Base-by-base conservation (phyloP, 2,888 invertebrate genomes). In the Apamea monoglypha region DNA sequence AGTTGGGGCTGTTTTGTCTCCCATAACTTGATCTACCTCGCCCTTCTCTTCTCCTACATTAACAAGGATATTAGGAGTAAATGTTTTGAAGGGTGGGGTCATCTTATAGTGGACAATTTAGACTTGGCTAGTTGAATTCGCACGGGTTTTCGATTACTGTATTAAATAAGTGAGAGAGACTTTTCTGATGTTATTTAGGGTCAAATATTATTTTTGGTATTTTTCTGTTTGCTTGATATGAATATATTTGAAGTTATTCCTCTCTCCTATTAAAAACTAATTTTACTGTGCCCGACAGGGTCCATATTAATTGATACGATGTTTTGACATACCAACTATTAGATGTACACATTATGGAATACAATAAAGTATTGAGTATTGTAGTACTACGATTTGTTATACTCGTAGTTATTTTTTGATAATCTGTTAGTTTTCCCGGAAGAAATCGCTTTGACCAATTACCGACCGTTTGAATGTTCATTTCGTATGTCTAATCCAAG, bases 91-190 rank as follows among this genome's bases (percentile, higher is more conserved):
- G 18, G 32, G 56, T 83, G 32, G 81, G 90, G 12, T 91, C 90
- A 80, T 63, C 25, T 56, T 89, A 85, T 61, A 84, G 0, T 92
- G 89, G 92, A 53, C 66, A 68, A 76, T 47, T 74, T 82, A 44
- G 32, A 70, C 73, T 75, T 77, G 78, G 82, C 85, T 83, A 84
- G 84, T 88, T 83, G 83, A 88, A 85, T 94, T 96, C 96, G 93
- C 96, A 96, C 96, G 96, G 90, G 92, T 96, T 91, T 85, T 80
- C 82, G 91, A 93, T 93, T 90, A 90, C 82, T 86, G 86, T 90
- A 92, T 92, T 91, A 92, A 91, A 89, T 87, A 91, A 91, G 89
- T 90, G 91, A 92, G 87, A 91, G 90, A 87, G 92, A 92, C 88
- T 89, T 88, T 91, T 93, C 87, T 86, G 87, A 85, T 89, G 91